Base-by-base conservation (phyloP, 2,113 vertebrate species). In the Myocastor coypus region DNA sequence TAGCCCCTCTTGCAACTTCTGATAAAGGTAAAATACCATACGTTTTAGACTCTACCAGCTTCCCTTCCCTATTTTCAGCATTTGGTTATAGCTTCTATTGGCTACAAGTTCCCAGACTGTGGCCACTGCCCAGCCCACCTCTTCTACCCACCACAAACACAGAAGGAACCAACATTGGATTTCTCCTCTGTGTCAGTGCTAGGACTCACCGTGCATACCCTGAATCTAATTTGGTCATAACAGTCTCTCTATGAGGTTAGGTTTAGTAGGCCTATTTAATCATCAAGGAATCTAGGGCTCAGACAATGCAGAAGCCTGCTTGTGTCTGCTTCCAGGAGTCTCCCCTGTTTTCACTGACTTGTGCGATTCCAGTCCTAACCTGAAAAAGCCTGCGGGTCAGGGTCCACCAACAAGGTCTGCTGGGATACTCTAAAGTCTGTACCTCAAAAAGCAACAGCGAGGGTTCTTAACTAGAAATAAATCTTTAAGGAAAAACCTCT, bases 191-290 rank as follows among this genome's bases (percentile, higher is more conserved):
- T 6, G 7, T 37, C 87, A 57, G n/a, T 75, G 83, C 93, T 75
- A 14, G 34, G 50, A 75, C 22, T 57, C 46, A n/a, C 40, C 13
- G 68, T 83, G 34, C 40, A 83, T 4, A 83, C 57, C 10, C 59
- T 95, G 42, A 64, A 66, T 90, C 94, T 94, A 86, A 85, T 83
- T 42, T 61, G 52, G 57, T 92, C 19, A 4, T 63, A 55, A 61
- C 59, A n/a, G 46, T 4, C 89, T 90, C n/a, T 12, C 73, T 37
- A 2, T 46, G 57, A 77, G 42, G 17, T 7, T 71, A n/a, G 34
- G 68, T 89, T 96, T 91, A 83, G 91, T 92, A 87, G 26, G 42
- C 42, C 42, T 78, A 85, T 75, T 93, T 95, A 93, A 89, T 66
- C 80, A 59, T 83, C 91, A 63, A 87, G 52, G 69, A 96, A 92